Percentiles rank a stretch among this genome's conserved stretches.
Evolutionary conservation across 1,140 invertebrate genomes (phyloP).

Genomic region (Chironomus tepperi): DNA sequence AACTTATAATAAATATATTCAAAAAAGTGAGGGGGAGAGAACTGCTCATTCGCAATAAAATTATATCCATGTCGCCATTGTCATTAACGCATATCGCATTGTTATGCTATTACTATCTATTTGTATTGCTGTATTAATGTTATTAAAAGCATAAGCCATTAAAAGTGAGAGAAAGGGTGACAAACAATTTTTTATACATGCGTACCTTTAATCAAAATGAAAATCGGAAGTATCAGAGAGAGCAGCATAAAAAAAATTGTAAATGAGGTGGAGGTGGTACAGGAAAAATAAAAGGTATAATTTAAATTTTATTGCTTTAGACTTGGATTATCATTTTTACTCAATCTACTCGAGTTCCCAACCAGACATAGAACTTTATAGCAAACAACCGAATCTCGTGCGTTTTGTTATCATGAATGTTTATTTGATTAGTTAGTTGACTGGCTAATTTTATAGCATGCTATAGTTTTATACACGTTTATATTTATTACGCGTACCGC

Average conservation of each 20-base stretch:
- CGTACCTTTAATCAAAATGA: too few species aligned
- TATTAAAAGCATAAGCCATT: too few species aligned
- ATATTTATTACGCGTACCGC: conserved; percentile 1
- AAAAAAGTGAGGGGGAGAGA: neutral
- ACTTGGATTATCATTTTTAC: neutral
- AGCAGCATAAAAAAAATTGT: neutral
- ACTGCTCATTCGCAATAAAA: neutral
- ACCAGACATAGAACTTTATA: neutral
- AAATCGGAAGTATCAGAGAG: neutral
- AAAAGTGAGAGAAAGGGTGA: too few species aligned
- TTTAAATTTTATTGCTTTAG: conserved; percentile 14
- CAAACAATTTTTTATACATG: too few species aligned
- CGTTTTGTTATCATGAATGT: neutral
- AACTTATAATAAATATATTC: neutral
- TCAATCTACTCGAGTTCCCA: neutral
- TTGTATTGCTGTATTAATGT: neutral
- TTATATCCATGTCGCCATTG: neutral
- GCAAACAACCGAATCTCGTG: neutral
- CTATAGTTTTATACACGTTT: neutral
- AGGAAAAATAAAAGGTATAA: neutral
- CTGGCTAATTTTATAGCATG: neutral
- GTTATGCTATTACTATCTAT: neutral
- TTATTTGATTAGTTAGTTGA: neutral
- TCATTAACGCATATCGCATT: neutral
- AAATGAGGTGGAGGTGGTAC: neutral